These are phyloP conservation scores for Esperia sulphurella DNA, from an alignment of 2,888 invertebrate species.

Conservation along the genomic window DNA sequence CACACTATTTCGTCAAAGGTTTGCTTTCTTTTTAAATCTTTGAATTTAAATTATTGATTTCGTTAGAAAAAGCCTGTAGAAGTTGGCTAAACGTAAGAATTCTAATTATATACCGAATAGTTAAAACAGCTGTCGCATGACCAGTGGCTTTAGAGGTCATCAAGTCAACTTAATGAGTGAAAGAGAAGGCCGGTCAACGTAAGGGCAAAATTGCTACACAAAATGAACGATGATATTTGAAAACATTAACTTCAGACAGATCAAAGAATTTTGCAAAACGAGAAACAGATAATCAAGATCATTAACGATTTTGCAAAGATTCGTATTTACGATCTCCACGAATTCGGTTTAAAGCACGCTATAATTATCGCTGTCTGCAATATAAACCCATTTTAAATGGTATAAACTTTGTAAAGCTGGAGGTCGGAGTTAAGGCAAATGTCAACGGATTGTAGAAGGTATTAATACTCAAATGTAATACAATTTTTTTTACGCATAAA, in stretches of 20 bases:
- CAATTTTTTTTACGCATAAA: neutral
- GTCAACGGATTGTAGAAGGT: conserved; percentile 23
- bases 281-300: neutral
- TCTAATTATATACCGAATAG: conserved; percentile 16
- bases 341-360: conserved; percentile 36
- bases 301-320: neutral
- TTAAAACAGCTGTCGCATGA: conserved; percentile 19
- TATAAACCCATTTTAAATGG: conserved; percentile 19
- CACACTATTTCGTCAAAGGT: neutral
- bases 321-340: conserved; percentile 29
- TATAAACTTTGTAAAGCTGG: conserved; percentile 37
- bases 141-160: conserved; percentile 39
- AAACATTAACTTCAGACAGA: no score
- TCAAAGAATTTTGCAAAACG: neutral
- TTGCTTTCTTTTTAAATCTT: no score
- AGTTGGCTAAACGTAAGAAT: neutral
- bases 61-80: neutral
- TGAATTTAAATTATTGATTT: no score
- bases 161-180: conserved; percentile 33
- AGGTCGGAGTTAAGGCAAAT: conserved; percentile 38
- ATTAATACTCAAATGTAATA: conserved; percentile 15
- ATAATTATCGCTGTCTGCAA: conserved; percentile 37
- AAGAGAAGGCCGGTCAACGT: conserved; percentile 27
- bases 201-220: conserved; percentile 32
- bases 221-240: neutral